Evolutionary conservation across 2,113 vertebrate genomes (phyloP).

Genomic region (Caranx ignobilis): DNA sequence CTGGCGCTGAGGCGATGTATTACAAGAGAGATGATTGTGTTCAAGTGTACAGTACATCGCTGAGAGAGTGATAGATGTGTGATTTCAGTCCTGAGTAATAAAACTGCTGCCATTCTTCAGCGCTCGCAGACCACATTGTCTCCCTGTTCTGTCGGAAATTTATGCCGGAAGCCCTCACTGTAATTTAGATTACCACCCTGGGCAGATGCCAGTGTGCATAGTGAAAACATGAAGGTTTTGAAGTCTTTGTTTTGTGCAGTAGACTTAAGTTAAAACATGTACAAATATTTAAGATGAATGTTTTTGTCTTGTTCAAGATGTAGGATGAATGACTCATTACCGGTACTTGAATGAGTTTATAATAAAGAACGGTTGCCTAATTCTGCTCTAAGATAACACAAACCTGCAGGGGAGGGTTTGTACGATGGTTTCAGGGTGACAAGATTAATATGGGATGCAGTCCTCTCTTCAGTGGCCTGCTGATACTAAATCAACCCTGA

Average conservation of each 20-base stretch:
- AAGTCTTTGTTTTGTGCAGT: background rate
- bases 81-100: conserved; percentile 52
- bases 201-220: background rate
- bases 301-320: background rate
- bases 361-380: background rate
- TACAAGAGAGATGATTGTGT: conserved; percentile 63
- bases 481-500: conserved; percentile 30
- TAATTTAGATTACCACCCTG: conserved; percentile 22
- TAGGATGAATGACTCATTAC: background rate
- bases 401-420: background rate
- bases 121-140: conserved; percentile 1
- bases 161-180: background rate
- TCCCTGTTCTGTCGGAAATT: conserved; percentile 19
- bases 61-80: conserved; percentile 51
- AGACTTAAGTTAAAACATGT: background rate
- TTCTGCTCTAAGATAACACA: background rate
- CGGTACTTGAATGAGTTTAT: fast-evolving
- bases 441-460: background rate
- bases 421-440: background rate
- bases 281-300: background rate
- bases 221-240: conserved; percentile 12
- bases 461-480: background rate
- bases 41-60: conserved; percentile 51
- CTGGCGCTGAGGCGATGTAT: conserved; percentile 36
- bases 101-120: conserved; percentile 15